Base-by-base conservation (phyloP, 2,797 vertebrate genomes). In the Chelidonichthys spinosus region DNA sequence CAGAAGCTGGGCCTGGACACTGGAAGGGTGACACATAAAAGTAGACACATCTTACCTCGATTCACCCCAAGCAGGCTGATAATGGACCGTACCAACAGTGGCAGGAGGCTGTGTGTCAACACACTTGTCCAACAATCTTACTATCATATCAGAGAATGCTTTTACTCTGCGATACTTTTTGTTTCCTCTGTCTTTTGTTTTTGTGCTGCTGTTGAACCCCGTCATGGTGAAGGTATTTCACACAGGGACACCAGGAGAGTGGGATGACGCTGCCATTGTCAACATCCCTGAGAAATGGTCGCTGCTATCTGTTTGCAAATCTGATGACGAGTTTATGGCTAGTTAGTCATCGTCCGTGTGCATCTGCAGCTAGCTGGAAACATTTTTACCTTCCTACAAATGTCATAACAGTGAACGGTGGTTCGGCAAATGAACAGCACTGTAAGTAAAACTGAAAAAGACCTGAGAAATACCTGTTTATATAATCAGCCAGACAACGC, bases 261-360 rank as follows among this genome's bases (percentile, higher is more conserved):
- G 89, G 77, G 77, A 33, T 62, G 76, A 77, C 69, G n/a, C 61
- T 72, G 69, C 87, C 69, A 69, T 70, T 67, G 77, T 76, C 84
- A 76, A 79, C 13, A 10, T 87, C 76, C 71, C 15, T 78, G 49
- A 82, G 72, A 69, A 69, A 69, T 11, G 25, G 56, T 39, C 49
- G 39, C 44, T 43, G 69, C 62, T 84, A 79, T 91, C 87, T 82
- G 64, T 80, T 83, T 69, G 68, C 76, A 75, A 79, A 85, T 82
- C 54, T 67, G 61, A 67, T 85, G 88, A 90, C 61, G 82, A 53
- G 25, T 61, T 79, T 76, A 74, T 55, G 78, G 85, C 46, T 11
- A 8, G 52, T 91, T 83, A 87, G 78, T 88, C 85, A 88, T 73
- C 17, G 0, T 63, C 25, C 42, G 35, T 5, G n/a, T 82, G 65